Conservation (phyloP, 2,797 vertebrate species). For the Cheirogaleus major region DNA sequence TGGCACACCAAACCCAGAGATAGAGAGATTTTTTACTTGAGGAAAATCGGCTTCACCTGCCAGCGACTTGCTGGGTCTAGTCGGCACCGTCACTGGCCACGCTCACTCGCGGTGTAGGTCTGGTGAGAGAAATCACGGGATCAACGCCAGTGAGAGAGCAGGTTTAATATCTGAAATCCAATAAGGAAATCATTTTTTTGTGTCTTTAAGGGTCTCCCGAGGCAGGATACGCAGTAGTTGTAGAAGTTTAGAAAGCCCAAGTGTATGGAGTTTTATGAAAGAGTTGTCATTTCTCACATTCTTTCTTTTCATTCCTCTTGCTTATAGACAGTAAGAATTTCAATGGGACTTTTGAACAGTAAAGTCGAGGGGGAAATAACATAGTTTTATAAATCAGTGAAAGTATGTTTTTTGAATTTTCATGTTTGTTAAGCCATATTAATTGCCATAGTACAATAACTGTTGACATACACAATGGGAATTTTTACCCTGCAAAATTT, state of each 20-base stretch:
- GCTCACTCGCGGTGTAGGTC: background rate
- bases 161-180: slow-evolving; percentile 54
- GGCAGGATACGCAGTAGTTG: background rate
- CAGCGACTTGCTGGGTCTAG: background rate
- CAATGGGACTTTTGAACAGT: background rate
- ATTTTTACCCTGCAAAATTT: background rate
- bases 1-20: background rate
- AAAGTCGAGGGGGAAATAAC: background rate
- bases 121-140: background rate
- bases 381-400: background rate
- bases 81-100: background rate
- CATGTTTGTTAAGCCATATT: background rate
- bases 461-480: background rate
- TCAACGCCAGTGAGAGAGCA: background rate
- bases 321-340: slow-evolving; percentile 9
- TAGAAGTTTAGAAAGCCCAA: slow-evolving; percentile 19
- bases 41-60: background rate
- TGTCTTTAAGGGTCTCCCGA: slow-evolving; percentile 33
- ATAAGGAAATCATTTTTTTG: slow-evolving; percentile 39
- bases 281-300: background rate
- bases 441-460: background rate
- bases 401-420: background rate
- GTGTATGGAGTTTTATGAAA: background rate
- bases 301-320: background rate
- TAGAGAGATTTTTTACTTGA: background rate